Conservation (phyloP, 1,140 invertebrate genomes). For the Hermetia illucens region DNA sequence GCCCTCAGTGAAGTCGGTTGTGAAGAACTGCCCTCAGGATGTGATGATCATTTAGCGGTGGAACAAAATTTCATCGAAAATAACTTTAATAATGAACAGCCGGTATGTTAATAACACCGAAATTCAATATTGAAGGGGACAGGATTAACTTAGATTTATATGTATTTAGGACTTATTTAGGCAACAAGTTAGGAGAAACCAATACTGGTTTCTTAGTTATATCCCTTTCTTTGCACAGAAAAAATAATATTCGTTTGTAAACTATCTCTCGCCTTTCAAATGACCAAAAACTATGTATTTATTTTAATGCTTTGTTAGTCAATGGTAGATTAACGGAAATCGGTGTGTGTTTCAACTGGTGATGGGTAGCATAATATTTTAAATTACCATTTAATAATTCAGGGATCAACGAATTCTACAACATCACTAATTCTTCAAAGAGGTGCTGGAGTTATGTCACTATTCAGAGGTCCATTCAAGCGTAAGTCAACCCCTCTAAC, state of each 20-base stretch:
- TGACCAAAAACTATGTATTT: too few relatives aligned
- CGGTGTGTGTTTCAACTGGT: too few relatives aligned
- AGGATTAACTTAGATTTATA: background rate
- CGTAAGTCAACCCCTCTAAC: constrained; percentile 23
- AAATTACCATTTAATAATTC: too few relatives aligned
- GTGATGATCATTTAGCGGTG: constrained; percentile 49
- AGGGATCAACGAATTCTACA: background rate
- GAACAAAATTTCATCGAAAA: constrained; percentile 35
- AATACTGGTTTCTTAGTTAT: too few relatives aligned
- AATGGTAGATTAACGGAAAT: too few relatives aligned
- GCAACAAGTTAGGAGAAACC: too few relatives aligned
- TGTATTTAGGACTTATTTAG: background rate
- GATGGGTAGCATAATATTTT: too few relatives aligned
- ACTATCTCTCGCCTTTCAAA: too few relatives aligned
- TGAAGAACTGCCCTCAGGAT: constrained; percentile 71
- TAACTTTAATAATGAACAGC: constrained; percentile 26
- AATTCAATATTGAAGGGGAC: background rate
- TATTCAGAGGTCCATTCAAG: constrained; percentile 23
- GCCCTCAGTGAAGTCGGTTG: constrained; percentile 74
- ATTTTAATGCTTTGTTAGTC: too few relatives aligned
- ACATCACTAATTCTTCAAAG: constrained; percentile 4
- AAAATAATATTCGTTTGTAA: too few relatives aligned
- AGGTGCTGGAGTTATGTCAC: constrained; percentile 23
- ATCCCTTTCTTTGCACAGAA: too few relatives aligned
- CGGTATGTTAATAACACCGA: constrained; percentile 20